Conservation (phyloP, 30 jellyfish, hydroid and myxozoan species). For the Hydra vulgaris region DNA sequence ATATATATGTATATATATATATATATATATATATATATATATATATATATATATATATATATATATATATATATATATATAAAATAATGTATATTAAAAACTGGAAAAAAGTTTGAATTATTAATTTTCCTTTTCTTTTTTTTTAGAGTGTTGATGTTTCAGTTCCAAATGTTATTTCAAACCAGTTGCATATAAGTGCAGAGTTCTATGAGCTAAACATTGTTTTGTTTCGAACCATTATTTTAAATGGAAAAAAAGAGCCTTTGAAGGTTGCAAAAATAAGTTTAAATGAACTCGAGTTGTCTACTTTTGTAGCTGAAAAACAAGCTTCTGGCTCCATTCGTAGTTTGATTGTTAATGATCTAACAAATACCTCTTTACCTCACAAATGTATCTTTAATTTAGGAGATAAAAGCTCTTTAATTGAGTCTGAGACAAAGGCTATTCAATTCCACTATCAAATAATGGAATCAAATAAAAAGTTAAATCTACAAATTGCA, state of each 20-base stretch:
- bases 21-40: no score
- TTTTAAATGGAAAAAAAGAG: conserved; percentile 10
- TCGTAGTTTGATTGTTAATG: conserved; percentile 57
- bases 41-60: no score
- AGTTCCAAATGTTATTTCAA: not conserved
- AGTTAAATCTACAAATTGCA: conserved; percentile 61
- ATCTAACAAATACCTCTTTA: conserved; percentile 43
- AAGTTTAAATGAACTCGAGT: conserved; percentile 57
- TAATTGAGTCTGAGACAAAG: not conserved
- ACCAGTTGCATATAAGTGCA: conserved; percentile 6
- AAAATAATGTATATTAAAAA: no score
- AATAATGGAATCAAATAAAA: not conserved
- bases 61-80: no score
- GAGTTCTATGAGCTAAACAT: conserved; percentile 5
- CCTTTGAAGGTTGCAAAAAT: conserved; percentile 82
- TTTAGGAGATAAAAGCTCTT: conserved; percentile 34
- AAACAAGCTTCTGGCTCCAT: conserved; percentile 53
- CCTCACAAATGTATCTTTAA: conserved; percentile 54
- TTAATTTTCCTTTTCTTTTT: not conserved
- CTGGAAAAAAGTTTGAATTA: no score
- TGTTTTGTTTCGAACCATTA: conserved; percentile 10
- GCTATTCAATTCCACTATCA: conserved; percentile 9
- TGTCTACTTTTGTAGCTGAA: conserved; percentile 45
- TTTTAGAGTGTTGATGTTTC: not conserved
- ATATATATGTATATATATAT: no score